These are phyloP conservation scores for Ataeniobius toweri DNA, from an alignment of 2,797 vertebrate genomes.

Conservation along the genomic window DNA sequence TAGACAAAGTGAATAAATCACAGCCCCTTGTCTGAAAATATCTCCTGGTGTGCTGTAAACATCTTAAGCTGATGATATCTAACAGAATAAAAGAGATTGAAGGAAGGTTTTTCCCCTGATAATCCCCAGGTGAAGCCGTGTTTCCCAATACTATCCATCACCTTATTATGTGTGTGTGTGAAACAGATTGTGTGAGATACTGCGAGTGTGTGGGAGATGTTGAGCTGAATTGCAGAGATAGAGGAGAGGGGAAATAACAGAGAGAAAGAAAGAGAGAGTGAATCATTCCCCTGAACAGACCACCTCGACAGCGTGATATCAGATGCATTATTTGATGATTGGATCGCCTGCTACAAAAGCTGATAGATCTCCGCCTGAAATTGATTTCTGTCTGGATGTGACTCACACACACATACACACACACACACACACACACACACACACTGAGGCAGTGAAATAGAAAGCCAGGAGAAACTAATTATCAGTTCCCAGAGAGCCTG, in stretches of 20 bases:
- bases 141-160: conserved; percentile 67
- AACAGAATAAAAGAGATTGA: conserved; percentile 47
- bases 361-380: conserved; percentile 76
- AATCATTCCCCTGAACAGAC: conserved; percentile 75
- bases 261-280: conserved; percentile 56
- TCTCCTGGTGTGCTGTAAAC: conserved; percentile 37
- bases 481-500: conserved; percentile 72
- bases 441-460: conserved; percentile 47
- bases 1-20: conserved; percentile 46
- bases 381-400: conserved; percentile 78
- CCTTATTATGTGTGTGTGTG: conserved; percentile 31
- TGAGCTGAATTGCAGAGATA: conserved; percentile 50
- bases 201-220: conserved; percentile 58
- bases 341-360: conserved; percentile 75
- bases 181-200: conserved; percentile 47
- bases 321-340: conserved; percentile 80
- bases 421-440: conserved; percentile 23
- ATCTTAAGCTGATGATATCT: conserved; percentile 48
- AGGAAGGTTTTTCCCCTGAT: conserved; percentile 43
- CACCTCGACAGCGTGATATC: conserved; percentile 76
- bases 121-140: conserved; percentile 53
- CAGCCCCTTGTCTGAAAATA: conserved; percentile 33
- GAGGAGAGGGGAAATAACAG: conserved; percentile 30
- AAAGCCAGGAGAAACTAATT: conserved; percentile 74
- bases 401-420: conserved; percentile 34